Evolutionary conservation across 2,113 vertebrate genomes (phyloP).

Genomic region (Vidua macroura): DNA sequence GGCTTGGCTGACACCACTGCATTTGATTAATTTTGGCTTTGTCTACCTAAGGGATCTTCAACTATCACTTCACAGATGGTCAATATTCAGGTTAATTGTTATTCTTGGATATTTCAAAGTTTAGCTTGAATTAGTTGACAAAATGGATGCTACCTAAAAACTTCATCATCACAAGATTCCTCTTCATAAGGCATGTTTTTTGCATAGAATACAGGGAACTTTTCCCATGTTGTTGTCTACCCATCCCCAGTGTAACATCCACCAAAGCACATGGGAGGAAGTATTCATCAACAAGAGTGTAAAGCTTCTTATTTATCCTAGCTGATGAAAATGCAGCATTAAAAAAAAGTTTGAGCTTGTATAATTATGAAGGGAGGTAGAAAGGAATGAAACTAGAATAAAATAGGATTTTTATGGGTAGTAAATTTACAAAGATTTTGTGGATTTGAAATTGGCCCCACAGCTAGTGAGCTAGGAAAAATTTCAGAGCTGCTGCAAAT

Average conservation of each 20-base stretch:
- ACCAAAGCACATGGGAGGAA: not conserved
- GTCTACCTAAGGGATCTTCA: not conserved
- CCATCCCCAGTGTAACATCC: not conserved
- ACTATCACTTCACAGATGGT: not conserved
- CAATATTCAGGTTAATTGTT: not conserved
- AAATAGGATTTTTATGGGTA: not conserved
- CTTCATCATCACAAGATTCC: not conserved
- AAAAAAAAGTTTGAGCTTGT: not conserved
- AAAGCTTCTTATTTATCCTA: not conserved
- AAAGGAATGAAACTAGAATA: not conserved
- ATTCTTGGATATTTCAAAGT: not conserved
- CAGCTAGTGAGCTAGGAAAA: not conserved
- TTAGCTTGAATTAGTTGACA: not conserved
- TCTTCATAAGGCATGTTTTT: rapidly evolving
- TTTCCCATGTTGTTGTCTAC: not conserved
- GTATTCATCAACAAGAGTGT: rapidly evolving
- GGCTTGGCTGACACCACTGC: not conserved
- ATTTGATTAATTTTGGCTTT: not conserved
- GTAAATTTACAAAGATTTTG: not conserved
- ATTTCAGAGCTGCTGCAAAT: not conserved
- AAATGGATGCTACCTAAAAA: not conserved
- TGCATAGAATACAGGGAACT: not conserved
- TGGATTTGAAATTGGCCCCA: not conserved
- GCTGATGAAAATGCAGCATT: not conserved
- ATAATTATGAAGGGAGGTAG: not conserved